Conservation (phyloP, 2,113 vertebrate species). For the Theropithecus gelada region DNA sequence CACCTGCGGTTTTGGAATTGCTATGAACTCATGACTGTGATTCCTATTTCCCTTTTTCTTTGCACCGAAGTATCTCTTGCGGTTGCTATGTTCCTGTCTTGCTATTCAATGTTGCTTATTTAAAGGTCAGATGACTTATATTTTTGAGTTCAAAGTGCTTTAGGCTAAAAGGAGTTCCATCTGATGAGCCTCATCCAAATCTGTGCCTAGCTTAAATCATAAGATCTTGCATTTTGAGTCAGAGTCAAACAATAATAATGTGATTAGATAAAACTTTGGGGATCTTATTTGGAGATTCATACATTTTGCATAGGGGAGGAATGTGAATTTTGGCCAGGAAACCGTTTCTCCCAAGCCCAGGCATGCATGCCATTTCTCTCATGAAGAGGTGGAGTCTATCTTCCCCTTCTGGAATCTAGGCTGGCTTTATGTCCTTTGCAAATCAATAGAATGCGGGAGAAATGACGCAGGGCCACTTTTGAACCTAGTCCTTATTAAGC, state of each 20-base stretch:
- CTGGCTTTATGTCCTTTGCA: background rate
- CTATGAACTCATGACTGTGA: background rate
- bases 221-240: background rate
- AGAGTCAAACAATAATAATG: background rate
- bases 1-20: background rate
- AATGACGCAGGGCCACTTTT: background rate
- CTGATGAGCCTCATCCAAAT: background rate
- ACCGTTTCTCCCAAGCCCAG: background rate
- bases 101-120: background rate
- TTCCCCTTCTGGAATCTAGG: background rate
- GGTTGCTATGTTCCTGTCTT: background rate
- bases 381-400: background rate
- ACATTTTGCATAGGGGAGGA: background rate
- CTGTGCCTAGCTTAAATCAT: background rate
- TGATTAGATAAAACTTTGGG: background rate
- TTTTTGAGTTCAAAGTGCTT: background rate
- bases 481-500: background rate
- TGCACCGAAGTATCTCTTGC: background rate
- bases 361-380: background rate
- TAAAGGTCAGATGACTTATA: background rate
- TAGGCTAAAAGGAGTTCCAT: background rate
- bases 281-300: background rate
- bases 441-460: background rate
- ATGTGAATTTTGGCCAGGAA: background rate
- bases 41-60: background rate